A percentile compares a stretch with the other conserved stretches of the same genome.
phyloP scores from a whole-genome alignment of 2,797 vertebrate species.

The Chaetodon trifasciatus region DNA sequence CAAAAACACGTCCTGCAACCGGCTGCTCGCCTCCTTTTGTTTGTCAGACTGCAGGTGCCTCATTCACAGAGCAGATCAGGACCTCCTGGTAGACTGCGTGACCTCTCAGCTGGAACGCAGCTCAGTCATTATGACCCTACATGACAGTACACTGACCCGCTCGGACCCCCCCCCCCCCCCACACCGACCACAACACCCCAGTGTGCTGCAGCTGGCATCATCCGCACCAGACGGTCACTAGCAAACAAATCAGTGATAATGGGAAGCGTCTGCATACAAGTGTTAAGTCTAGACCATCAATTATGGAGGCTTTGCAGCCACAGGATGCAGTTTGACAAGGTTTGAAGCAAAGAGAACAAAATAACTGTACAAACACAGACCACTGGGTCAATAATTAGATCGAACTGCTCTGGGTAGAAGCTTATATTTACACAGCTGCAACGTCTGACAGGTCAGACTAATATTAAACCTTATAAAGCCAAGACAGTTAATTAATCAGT shows the following conservation, averaged over 20 bases:
- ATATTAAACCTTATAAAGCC: rapidly evolving
- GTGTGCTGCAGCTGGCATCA: constrained; percentile 48
- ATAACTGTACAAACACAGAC: not conserved
- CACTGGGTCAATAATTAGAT: not conserved
- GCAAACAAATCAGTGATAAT: constrained; percentile 36
- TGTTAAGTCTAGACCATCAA: constrained; percentile 12
- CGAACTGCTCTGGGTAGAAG: not conserved
- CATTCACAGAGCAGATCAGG: constrained; percentile 13
- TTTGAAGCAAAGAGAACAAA: not conserved
- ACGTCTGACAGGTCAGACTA: not conserved
- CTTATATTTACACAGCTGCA: constrained; percentile 8
- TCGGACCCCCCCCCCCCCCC: constrained; percentile 5
- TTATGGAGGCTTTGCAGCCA: not conserved
- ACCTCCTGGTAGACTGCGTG: constrained; percentile 22
- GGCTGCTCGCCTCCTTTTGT: constrained; percentile 6
- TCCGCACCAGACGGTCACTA: constrained; percentile 1
- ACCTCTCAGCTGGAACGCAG: constrained; percentile 51
- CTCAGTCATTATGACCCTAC: constrained; percentile 41
- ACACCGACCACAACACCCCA: constrained; percentile 44
- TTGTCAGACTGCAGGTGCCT: constrained; percentile 44
- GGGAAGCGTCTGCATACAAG: constrained; percentile 31
- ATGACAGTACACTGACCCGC: constrained; percentile 37
- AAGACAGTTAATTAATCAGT: not conserved
- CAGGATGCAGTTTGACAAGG: not conserved
- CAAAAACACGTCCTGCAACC: constrained; percentile 15